Conservation (phyloP, 2,113 vertebrate species). For the Penelope pileata region DNA sequence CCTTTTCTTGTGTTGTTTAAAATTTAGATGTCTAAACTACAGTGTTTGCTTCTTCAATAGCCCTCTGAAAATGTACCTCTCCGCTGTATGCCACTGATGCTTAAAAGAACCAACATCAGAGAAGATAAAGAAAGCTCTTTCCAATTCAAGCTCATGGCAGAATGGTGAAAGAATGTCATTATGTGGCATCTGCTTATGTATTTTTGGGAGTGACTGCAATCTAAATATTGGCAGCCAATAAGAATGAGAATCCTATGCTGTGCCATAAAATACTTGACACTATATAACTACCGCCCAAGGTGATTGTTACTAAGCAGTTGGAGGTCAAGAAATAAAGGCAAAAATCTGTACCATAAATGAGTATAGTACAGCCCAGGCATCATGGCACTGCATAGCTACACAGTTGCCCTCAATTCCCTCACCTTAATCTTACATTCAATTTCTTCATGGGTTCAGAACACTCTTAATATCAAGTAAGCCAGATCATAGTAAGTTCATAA, state of each 20-base stretch:
- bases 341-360: not conserved
- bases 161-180: not conserved
- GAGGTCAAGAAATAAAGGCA: not conserved
- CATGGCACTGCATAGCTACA: not conserved
- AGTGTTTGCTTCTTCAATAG: not conserved
- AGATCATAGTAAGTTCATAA: slow-evolving; percentile 25
- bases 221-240: slow-evolving; percentile 12
- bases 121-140: not conserved
- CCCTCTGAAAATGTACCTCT: not conserved
- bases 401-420: not conserved
- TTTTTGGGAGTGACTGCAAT: not conserved
- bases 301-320: not conserved
- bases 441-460: slow-evolving; percentile 7
- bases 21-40: not conserved
- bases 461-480: not conserved
- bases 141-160: not conserved
- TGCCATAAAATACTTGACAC: not conserved
- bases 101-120: not conserved
- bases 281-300: not conserved
- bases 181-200: not conserved
- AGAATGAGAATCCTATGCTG: not conserved
- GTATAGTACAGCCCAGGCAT: not conserved
- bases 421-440: not conserved
- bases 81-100: not conserved
- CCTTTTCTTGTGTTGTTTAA: not conserved